Base-by-base conservation (phyloP, 2,113 vertebrate genomes). In the Theropithecus gelada region DNA sequence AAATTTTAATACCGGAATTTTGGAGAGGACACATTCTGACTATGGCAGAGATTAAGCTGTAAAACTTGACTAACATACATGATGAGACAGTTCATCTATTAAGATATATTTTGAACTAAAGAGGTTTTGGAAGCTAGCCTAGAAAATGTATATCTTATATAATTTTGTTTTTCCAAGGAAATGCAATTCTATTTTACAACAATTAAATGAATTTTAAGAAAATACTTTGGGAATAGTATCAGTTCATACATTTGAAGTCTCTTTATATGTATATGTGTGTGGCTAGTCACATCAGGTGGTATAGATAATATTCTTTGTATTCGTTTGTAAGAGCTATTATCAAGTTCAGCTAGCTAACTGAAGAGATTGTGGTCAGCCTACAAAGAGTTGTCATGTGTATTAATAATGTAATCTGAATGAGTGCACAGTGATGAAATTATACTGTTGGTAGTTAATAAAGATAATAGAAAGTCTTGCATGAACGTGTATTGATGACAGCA, bases 401-500 rank as follows among this genome's bases (percentile, higher is more conserved):
- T 97, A 87, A 52, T 68, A 87, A 86, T 52, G 14, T 57, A 61
- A 93, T 64, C 9, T 86, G n/a, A n/a, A 38, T 94, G 55, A 64
- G 9, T 2, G 20, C 13, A 25, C 22, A 66, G 6, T 96, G 25
- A 88, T 89, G 16, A 76, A 93, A 88, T 40, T 84, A 75, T 73
- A 66, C 45, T 92, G 8, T 70, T 3, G 23, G 45, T 92, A 59
- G n/a, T 91, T 93, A 57, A 92, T 75, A 85, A 94, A 93, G 96
- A 64, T 10, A 38, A 76, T 35, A 13, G 76, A 76, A 92, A 93
- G 27, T 80, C 78, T 73, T 93, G 45, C 30, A 87, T 93, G 52
- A 90, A 83, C 93, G 3, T n/a, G 13, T 61, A 76, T 78, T 25
- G 40, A 97, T 91, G 88, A 76, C n/a, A 59, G 10, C 76, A 35